These are phyloP conservation scores for Leucoma salicis DNA, from an alignment of 2,888 invertebrate genomes.

Conservation along the genomic window DNA sequence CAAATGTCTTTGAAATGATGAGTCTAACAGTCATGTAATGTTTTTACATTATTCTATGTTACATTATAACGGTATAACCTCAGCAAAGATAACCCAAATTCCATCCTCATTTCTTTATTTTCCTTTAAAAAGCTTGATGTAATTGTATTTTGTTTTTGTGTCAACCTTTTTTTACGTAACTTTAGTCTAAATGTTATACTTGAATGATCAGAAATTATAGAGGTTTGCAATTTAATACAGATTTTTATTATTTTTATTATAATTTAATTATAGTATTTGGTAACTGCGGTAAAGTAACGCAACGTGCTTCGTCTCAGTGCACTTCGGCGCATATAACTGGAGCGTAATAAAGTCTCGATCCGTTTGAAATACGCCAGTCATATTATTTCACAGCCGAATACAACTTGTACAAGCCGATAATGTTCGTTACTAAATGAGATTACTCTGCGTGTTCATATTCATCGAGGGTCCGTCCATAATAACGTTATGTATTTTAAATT, in stretches of 20 bases:
- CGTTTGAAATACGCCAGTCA: constrained; percentile 42
- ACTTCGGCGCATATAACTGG: constrained; percentile 56
- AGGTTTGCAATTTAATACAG: constrained; percentile 10
- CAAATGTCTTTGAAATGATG: too few relatives aligned
- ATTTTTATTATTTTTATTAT: constrained; percentile 24
- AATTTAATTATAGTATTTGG: constrained; percentile 34
- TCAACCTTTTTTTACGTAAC: background rate
- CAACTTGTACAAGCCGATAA: constrained; percentile 33
- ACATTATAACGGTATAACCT: too few relatives aligned
- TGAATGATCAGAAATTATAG: constrained; percentile 11
- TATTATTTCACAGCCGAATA: constrained; percentile 40
- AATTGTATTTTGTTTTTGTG: background rate
- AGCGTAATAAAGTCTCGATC: constrained; percentile 60
- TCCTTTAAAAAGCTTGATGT: too few relatives aligned
- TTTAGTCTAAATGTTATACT: constrained; percentile 17
- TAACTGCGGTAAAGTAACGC: constrained; percentile 42
- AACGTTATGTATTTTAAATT: constrained; percentile 11
- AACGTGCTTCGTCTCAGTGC: constrained; percentile 56
- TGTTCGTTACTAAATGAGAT: constrained; percentile 36
- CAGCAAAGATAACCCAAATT: too few relatives aligned
- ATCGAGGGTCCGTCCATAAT: constrained; percentile 24
- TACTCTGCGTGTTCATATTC: constrained; percentile 28
- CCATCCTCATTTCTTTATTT: too few relatives aligned
- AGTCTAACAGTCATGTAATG: too few relatives aligned
- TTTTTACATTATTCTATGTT: too few relatives aligned